Evolutionary conservation across 2,113 vertebrate genomes (phyloP).

Genomic region (Alaudala cheleensis): DNA sequence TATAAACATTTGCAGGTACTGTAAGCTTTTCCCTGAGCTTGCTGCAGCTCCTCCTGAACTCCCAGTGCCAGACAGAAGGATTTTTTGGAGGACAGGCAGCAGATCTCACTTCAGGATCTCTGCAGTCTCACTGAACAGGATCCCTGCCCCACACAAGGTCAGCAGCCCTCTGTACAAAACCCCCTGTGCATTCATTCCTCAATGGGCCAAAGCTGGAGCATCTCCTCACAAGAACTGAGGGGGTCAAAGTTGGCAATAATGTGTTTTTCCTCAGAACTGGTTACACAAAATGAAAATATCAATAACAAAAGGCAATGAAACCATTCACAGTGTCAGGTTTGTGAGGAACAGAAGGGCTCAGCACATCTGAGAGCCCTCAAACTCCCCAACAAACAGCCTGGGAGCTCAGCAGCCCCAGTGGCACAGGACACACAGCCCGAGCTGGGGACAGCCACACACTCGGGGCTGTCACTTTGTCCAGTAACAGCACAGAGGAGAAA

Average conservation of each 20-base stretch:
- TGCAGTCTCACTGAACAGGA: neutral
- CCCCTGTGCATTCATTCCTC: neutral
- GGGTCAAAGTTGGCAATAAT: constrained; percentile 2
- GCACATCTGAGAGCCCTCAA: constrained; percentile 9
- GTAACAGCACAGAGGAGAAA: rapidly evolving
- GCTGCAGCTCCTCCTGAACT: neutral
- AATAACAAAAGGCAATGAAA: constrained; percentile 26
- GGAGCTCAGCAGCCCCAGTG: neutral
- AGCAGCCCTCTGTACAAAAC: neutral
- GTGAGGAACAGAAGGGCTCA: constrained; percentile 52
- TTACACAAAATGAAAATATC: constrained; percentile 3
- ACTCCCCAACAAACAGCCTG: neutral
- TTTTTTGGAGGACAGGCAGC: neutral
- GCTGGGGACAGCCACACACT: rapidly evolving
- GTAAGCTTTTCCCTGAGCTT: neutral
- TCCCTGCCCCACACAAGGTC: neutral
- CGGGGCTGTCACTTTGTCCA: neutral
- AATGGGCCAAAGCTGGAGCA: neutral
- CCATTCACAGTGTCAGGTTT: neutral
- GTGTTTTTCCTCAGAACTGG: neutral
- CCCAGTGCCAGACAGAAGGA: neutral
- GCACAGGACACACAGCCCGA: neutral
- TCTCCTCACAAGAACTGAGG: neutral
- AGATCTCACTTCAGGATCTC: neutral
- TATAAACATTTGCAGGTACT: too few species aligned